Evolutionary conservation across 2,113 vertebrate genomes (phyloP).

Genomic region (Abramis brama): DNA sequence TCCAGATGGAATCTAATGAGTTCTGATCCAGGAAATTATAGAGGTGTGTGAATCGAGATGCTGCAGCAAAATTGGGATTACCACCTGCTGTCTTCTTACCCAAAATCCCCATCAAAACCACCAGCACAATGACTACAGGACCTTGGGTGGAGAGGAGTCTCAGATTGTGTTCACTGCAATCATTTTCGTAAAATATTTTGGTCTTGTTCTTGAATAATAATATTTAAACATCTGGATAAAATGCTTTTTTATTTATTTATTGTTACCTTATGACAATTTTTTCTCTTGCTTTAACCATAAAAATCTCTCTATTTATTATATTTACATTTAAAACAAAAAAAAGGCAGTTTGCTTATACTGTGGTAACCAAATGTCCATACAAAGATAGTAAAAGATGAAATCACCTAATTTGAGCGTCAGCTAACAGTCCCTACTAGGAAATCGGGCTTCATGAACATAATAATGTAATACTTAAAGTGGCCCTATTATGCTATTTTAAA

Average conservation of each 20-base stretch:
- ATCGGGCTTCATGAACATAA: background rate
- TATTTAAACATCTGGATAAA: background rate
- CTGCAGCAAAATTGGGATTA: conserved; percentile 36
- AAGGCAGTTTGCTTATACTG: background rate
- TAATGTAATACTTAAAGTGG: background rate
- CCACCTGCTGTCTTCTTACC: conserved; percentile 36
- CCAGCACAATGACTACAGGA: conserved; percentile 21
- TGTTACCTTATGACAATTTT: background rate
- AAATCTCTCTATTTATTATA: background rate
- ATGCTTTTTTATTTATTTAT: no score
- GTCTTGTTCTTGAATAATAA: background rate
- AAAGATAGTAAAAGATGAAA: background rate
- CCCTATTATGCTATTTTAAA: no score
- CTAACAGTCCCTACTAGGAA: background rate
- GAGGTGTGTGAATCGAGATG: conserved; percentile 32
- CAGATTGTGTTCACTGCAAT: background rate
- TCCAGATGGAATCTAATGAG: conserved; percentile 40
- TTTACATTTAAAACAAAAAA: background rate
- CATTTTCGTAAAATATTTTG: background rate
- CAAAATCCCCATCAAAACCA: background rate
- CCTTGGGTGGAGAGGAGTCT: background rate
- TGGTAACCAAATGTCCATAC: no score
- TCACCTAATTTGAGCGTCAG: background rate
- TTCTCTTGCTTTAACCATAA: background rate
- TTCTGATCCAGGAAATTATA: conserved; percentile 48